These are phyloP conservation scores for Caradrina kadenii DNA, from an alignment of 2,888 invertebrate genomes.

Conservation along the genomic window DNA sequence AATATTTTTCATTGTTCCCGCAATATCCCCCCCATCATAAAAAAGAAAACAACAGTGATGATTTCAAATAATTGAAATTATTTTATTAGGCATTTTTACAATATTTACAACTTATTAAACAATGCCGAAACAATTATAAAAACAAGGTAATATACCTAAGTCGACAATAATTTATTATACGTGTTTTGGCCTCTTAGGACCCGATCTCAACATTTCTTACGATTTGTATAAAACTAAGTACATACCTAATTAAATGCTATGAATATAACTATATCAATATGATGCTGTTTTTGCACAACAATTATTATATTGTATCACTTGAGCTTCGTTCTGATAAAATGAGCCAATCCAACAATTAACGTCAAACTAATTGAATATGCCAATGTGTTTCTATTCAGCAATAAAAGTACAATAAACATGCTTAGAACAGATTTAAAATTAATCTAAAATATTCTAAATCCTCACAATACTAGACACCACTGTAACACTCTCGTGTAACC, in stretches of 20 bases:
- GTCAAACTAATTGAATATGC: no score
- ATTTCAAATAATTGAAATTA: conserved; percentile 50
- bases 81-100: conserved; percentile 49
- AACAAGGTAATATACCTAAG: conserved; percentile 9
- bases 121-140: conserved; percentile 16
- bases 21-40: background rate
- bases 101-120: conserved; percentile 53
- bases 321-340: no score
- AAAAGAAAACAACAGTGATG: conserved; percentile 13
- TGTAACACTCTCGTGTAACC: no score
- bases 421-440: no score
- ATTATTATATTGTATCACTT: background rate
- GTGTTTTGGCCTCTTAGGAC: conserved; percentile 9
- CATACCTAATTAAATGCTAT: background rate
- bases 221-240: conserved; percentile 1
- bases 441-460: no score
- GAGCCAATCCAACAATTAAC: no score
- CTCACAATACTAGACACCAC: no score
- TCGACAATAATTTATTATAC: conserved; percentile 13
- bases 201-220: background rate
- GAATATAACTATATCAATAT: background rate
- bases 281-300: background rate
- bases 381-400: no score
- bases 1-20: conserved; percentile 48
- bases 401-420: no score